These are phyloP conservation scores for Panthera tigris DNA, from an alignment of 2,113 vertebrate genomes.

Conservation along the genomic window DNA sequence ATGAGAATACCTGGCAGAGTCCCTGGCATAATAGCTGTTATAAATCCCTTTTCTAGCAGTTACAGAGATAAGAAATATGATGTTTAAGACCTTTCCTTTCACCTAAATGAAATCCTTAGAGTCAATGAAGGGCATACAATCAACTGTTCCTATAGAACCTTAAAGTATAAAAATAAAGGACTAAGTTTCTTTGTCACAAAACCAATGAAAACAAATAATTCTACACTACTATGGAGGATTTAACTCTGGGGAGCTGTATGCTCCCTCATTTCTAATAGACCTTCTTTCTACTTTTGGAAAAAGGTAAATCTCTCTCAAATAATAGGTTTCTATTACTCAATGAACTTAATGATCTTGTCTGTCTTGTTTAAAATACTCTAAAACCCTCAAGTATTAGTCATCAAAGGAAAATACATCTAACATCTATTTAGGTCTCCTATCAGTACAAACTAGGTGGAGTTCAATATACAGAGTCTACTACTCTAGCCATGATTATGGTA, in stretches of 20 bases:
- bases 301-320: neutral
- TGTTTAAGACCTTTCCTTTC: neutral
- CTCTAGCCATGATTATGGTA: neutral
- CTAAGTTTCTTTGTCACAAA: constrained; percentile 9
- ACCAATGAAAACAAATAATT: neutral
- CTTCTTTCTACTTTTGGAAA: constrained; percentile 12
- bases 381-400: constrained; percentile 39
- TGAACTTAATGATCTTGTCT: constrained; percentile 18
- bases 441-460: constrained; percentile 22
- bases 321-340: constrained; percentile 19
- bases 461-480: neutral
- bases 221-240: neutral
- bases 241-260: neutral
- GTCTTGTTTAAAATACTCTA: constrained; percentile 47
- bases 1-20: neutral
- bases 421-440: constrained; percentile 12
- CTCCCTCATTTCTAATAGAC: neutral
- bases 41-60: constrained; percentile 1
- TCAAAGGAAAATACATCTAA: neutral
- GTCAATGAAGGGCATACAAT: neutral
- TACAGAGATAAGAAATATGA: neutral
- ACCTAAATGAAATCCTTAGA: neutral
- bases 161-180: neutral
- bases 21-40: neutral
- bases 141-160: neutral